phyloP scores from a whole-genome alignment of 2,113 vertebrate genomes.

The Serinus canaria region DNA sequence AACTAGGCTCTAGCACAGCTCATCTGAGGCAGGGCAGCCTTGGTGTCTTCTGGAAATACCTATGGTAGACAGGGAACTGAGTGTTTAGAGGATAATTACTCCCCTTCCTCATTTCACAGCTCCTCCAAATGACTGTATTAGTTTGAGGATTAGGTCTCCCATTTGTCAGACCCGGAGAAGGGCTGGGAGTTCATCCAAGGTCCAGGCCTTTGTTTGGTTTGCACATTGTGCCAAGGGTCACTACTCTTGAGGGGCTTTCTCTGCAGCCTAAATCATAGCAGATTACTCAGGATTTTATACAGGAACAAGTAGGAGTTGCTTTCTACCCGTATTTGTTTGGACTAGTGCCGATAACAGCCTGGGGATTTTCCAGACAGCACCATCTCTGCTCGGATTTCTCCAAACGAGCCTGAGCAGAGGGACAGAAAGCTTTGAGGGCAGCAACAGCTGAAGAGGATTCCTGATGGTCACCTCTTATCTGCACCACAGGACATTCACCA shows the following conservation, averaged over 20 bases:
- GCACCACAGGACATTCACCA: accelerated
- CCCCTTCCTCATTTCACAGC: background rate
- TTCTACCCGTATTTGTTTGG: slow-evolving; percentile 24
- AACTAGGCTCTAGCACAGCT: background rate
- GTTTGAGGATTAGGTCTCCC: background rate
- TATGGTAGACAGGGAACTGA: accelerated
- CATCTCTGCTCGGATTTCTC: background rate
- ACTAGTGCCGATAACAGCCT: background rate
- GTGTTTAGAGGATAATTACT: background rate
- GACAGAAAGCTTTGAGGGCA: background rate
- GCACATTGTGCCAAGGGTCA: background rate
- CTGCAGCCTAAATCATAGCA: background rate
- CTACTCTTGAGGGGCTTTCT: background rate
- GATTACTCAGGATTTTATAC: background rate
- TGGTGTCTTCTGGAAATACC: background rate
- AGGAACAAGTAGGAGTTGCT: slow-evolving; percentile 18
- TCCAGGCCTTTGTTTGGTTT: background rate
- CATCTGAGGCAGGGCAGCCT: background rate
- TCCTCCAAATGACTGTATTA: background rate
- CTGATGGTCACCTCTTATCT: background rate
- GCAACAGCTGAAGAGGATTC: background rate
- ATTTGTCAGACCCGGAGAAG: background rate
- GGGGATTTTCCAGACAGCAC: slow-evolving; percentile 18
- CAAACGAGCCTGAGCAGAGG: background rate
- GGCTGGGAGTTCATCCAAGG: slow-evolving; percentile 23